These are phyloP conservation scores for Sylvia atricapilla DNA, from an alignment of 2,113 vertebrate species.

Conservation along the genomic window DNA sequence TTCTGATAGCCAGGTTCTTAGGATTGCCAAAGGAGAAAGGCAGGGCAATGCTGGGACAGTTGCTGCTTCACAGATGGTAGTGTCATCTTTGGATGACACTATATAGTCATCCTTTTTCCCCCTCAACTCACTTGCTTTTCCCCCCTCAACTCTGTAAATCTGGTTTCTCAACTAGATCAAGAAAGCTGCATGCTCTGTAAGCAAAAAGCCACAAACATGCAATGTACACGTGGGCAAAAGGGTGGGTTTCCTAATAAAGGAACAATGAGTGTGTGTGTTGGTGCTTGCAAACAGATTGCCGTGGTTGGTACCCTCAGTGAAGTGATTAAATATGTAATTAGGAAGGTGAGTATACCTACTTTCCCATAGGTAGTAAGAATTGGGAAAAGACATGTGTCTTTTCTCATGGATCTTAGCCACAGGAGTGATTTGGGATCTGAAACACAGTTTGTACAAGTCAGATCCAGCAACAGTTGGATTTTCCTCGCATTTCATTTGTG, in stretches of 20 bases:
- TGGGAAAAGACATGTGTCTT: background rate
- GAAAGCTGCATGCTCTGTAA: background rate
- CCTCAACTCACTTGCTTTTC: fast-evolving
- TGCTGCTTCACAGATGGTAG: background rate
- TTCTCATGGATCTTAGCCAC: background rate
- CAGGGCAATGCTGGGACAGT: background rate
- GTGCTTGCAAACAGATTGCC: background rate
- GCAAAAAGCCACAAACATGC: background rate
- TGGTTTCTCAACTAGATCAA: background rate
- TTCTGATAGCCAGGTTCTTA: background rate
- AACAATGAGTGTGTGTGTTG: background rate
- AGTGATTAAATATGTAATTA: background rate
- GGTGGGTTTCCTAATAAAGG: background rate
- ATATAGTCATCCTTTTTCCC: fast-evolving
- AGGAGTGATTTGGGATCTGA: background rate
- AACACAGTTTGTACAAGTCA: background rate
- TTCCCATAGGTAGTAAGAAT: background rate
- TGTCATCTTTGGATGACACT: background rate
- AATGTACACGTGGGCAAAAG: fast-evolving
- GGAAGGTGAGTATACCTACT: background rate
- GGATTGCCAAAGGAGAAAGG: background rate
- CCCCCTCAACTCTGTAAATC: background rate
- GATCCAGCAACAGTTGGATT: background rate
- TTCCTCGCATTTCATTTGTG: fast-evolving
- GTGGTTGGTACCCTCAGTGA: background rate